Evolutionary conservation across 2,113 vertebrate species (phyloP).

Genomic region (Sturnira hondurensis): DNA sequence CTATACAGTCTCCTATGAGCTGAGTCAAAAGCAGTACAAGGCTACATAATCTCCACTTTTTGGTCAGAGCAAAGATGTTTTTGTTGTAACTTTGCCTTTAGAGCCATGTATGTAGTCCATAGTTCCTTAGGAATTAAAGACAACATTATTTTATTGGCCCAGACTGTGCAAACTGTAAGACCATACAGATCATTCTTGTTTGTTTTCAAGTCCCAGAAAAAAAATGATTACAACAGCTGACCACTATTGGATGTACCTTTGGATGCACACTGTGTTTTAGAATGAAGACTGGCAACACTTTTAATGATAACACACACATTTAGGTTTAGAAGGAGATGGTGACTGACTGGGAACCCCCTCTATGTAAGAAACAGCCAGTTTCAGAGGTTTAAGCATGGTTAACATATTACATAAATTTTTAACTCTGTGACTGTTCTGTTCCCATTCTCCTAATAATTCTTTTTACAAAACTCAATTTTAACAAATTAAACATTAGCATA

Average conservation of each 20-base stretch:
- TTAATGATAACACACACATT: not conserved
- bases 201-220: slow-evolving; percentile 45
- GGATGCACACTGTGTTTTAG: not conserved
- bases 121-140: slow-evolving; percentile 55
- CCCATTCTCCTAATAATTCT: not conserved
- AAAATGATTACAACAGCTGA: not conserved
- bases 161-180: not conserved
- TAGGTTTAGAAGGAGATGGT: not conserved
- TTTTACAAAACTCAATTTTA: not conserved
- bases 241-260: not conserved
- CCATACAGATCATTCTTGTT: slow-evolving; percentile 22
- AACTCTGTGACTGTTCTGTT: not conserved
- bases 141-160: slow-evolving; percentile 23
- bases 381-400: not conserved
- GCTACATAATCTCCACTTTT: not conserved
- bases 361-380: not conserved
- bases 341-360: not conserved
- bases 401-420: not conserved
- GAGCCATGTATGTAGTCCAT: slow-evolving; percentile 11
- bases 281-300: not conserved
- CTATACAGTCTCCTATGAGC: slow-evolving; percentile 39
- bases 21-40: slow-evolving; percentile 44
- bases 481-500: slow-evolving; percentile 38
- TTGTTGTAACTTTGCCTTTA: slow-evolving; percentile 50
- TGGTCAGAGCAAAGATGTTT: slow-evolving; percentile 44